These are phyloP conservation scores for Lasioglossum figueresi DNA, from an alignment of 2,888 invertebrate genomes.

Conservation along the genomic window DNA sequence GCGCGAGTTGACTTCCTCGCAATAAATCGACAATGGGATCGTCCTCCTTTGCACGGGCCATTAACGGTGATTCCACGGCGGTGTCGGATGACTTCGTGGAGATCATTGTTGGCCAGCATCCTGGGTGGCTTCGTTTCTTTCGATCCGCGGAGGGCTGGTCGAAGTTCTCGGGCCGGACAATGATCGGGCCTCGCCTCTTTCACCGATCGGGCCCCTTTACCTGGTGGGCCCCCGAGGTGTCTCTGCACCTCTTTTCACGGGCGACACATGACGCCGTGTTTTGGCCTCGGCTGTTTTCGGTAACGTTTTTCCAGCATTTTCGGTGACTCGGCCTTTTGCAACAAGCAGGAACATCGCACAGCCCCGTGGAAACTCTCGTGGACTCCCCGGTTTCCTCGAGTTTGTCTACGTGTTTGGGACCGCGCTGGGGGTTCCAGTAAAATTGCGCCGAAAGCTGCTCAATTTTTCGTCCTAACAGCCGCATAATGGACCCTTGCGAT, in stretches of 20 bases:
- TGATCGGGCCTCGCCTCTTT: slow-evolving; percentile 46
- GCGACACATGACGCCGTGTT: slow-evolving; percentile 55
- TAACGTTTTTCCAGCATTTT: slow-evolving; percentile 52
- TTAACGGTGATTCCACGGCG: slow-evolving; percentile 63
- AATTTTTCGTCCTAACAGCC: slow-evolving; percentile 78
- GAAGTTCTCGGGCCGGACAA: slow-evolving; percentile 64
- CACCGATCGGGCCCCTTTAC: slow-evolving; percentile 35
- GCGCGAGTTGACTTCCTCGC: slow-evolving; percentile 28
- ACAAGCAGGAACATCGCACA: slow-evolving; percentile 34
- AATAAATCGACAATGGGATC: slow-evolving; percentile 59
- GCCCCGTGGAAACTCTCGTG: slow-evolving; percentile 44
- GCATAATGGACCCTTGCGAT: slow-evolving; percentile 71
- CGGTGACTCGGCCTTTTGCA: neutral
- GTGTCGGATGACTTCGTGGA: slow-evolving; percentile 56
- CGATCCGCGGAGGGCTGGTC: slow-evolving; percentile 48
- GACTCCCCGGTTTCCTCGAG: slow-evolving; percentile 30
- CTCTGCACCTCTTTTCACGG: slow-evolving; percentile 59
- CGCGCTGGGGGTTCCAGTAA: slow-evolving; percentile 70
- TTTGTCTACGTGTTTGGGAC: slow-evolving; percentile 58
- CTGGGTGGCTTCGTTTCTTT: slow-evolving; percentile 65
- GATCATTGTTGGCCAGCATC: slow-evolving; percentile 66
- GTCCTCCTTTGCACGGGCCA: slow-evolving; percentile 56
- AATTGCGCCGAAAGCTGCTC: slow-evolving; percentile 70
- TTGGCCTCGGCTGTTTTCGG: slow-evolving; percentile 33
- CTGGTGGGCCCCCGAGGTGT: slow-evolving; percentile 20